Evolutionary conservation across 2,888 invertebrate species (phyloP).

Genomic region (Ernsta delagoae): DNA sequence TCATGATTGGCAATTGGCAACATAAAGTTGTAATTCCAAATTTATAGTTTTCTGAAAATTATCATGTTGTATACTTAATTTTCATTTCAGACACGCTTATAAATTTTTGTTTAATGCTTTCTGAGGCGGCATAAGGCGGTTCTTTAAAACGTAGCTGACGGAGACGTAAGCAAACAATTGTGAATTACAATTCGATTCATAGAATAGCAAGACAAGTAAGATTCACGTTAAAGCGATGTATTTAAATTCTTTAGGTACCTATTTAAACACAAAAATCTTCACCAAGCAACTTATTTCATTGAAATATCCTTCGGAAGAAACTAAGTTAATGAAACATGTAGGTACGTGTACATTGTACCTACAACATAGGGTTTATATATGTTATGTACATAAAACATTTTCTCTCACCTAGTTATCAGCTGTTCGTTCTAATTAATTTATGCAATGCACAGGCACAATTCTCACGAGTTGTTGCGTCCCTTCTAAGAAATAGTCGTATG

Average conservation of each 20-base stretch:
- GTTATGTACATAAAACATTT: neutral
- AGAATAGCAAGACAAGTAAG: slow-evolving; percentile 19
- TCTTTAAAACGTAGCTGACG: slow-evolving; percentile 28
- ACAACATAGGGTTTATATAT: neutral
- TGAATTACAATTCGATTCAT: slow-evolving; percentile 22
- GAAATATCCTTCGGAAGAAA: neutral
- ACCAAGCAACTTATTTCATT: slow-evolving; percentile 4
- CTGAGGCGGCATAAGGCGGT: slow-evolving; percentile 17
- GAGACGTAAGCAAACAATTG: slow-evolving; percentile 31
- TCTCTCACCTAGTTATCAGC: neutral
- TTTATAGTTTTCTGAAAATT: slow-evolving; percentile 31
- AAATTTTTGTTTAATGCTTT: slow-evolving; percentile 11
- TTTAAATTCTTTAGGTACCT: too few relatives aligned
- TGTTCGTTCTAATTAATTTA: neutral
- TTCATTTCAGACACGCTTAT: neutral
- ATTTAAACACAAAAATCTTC: neutral
- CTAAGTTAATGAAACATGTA: too few relatives aligned
- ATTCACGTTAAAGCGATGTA: neutral
- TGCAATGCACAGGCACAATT: neutral
- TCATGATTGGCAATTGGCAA: neutral
- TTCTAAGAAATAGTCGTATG: neutral
- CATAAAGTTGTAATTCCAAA: slow-evolving; percentile 19
- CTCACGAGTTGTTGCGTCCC: neutral
- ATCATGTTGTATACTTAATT: neutral
- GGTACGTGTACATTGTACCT: too few relatives aligned